These are phyloP conservation scores for Labrus mixtus DNA, from an alignment of 2,113 vertebrate species.

Conservation along the genomic window DNA sequence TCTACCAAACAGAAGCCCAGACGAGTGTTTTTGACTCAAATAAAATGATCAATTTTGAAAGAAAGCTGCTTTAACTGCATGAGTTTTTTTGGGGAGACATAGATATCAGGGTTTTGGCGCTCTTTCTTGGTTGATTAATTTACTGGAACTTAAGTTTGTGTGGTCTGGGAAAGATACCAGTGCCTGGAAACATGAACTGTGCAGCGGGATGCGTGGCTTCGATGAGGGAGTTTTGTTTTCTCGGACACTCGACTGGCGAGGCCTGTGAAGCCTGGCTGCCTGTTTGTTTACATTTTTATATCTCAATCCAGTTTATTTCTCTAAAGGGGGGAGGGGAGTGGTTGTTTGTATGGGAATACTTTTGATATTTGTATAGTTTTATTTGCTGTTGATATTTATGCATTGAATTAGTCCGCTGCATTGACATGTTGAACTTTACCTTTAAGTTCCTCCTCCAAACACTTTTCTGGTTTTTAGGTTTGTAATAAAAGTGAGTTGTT, in stretches of 20 bases:
- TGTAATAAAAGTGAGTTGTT: not conserved
- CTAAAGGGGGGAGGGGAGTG: fast-evolving
- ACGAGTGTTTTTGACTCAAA: slow-evolving; percentile 5
- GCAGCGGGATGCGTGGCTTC: not conserved
- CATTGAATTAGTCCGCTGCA: not conserved
- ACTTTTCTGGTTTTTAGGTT: slow-evolving; percentile 6
- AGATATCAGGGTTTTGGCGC: not conserved
- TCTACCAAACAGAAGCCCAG: slow-evolving; percentile 6
- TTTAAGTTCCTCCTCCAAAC: not conserved
- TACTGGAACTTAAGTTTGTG: not conserved
- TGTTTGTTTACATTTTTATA: slow-evolving; percentile 65
- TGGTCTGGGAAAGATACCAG: slow-evolving; percentile 31
- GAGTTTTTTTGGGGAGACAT: not conserved
- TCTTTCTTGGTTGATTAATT: not conserved
- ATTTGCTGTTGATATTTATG: slow-evolving; percentile 38
- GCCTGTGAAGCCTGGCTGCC: not conserved
- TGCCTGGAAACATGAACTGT: slow-evolving; percentile 45
- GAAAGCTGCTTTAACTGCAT: not conserved
- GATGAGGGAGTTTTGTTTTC: not conserved
- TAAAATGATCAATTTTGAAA: not conserved
- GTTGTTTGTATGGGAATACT: not conserved
- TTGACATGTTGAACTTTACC: not conserved
- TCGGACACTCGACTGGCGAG: not conserved
- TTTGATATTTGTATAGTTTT: not conserved
- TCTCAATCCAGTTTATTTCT: not conserved